Base-by-base conservation (phyloP, 2,888 invertebrate genomes). In the Clepsis dumicolana region DNA sequence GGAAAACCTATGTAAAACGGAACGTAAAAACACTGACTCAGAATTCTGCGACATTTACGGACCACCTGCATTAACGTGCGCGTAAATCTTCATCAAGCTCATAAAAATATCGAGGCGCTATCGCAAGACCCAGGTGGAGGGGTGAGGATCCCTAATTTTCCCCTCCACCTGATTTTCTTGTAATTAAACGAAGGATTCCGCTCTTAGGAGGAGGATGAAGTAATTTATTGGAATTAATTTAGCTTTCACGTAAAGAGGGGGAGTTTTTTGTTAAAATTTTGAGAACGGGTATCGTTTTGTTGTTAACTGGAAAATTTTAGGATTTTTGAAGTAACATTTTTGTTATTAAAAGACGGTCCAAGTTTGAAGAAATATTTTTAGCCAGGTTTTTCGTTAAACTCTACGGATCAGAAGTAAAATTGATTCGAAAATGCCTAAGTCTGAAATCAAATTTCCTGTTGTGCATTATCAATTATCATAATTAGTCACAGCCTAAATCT, bases 171-270 rank as follows among this genome's bases (percentile, higher is more conserved):
- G 83, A 84, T 87, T 84, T 80, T 77, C 79, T 71, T 77, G 80
- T 86, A 86, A 87, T 88, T 87, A 87, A 86, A 83, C 80, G 77
- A 75, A 78, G 80, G 80, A 81, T 83, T 85, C 81, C 71, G 75
- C 74, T 73, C 71, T 71, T 74, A 74, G 73, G 71, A 70, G 73
- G 75, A 74, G 77, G 72, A 73, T 75, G 74, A 71, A 65, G 68
- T 73, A 75, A 78, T 79, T 79, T 76, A 77, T 77, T 72, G 73
- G 70, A 72, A 75, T 74, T 72, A 74, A 75, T 72, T 72, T 70
- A 67, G 72, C 75, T 71, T 74, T 70, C 52, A 65, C 48, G 64
- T 64, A 70, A 56, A 70, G 64, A 59, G 66, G 14, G 2, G n/a
- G 18, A 27, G 18, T 57, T 68, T 62, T 48, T 68, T 68, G 62